phyloP scores from a whole-genome alignment of 2,797 vertebrate genomes.

The Lates japonicus region DNA sequence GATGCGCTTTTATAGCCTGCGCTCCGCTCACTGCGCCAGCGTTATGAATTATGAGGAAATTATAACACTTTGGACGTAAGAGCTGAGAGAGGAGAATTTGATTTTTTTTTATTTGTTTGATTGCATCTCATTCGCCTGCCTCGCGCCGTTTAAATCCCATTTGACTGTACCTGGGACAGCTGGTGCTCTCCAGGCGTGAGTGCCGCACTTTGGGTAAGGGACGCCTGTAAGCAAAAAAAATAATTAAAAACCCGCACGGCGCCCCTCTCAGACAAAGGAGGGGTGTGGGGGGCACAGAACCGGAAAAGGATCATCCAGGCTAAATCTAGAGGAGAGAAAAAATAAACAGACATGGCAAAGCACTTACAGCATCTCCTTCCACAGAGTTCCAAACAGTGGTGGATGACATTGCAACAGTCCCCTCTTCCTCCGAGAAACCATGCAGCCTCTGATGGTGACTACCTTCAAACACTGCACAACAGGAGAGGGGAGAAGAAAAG shows the following conservation, averaged over 20 bases:
- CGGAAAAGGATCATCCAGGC: slow-evolving; percentile 20
- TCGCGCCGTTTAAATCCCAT: slow-evolving; percentile 11
- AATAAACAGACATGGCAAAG: slow-evolving; percentile 43
- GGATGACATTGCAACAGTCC: slow-evolving; percentile 93
- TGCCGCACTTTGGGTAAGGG: slow-evolving; percentile 79
- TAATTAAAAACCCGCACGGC: slow-evolving; percentile 50
- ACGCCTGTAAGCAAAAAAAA: too few relatives aligned
- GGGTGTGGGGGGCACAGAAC: background rate
- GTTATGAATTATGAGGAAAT: slow-evolving; percentile 49
- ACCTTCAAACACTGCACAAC: slow-evolving; percentile 66
- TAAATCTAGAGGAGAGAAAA: slow-evolving; percentile 14
- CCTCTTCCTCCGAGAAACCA: slow-evolving; percentile 81
- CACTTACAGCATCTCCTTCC: slow-evolving; percentile 97
- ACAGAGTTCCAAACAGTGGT: slow-evolving; percentile 91
- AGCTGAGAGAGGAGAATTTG: slow-evolving; percentile 5
- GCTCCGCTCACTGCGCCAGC: slow-evolving; percentile 74
- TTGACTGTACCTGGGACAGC: slow-evolving; percentile 27
- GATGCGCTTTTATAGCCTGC: slow-evolving; percentile 56
- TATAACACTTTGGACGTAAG: slow-evolving; percentile 15
- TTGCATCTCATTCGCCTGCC: background rate
- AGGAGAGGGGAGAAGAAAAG: slow-evolving; percentile 26
- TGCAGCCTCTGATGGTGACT: slow-evolving; percentile 71
- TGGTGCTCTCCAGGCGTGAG: slow-evolving; percentile 42
- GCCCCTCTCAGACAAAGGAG: slow-evolving; percentile 17
- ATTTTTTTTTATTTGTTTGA: background rate